These are phyloP conservation scores for Phataginus tetradactyla DNA, from an alignment of 2,797 vertebrate species.

Conservation along the genomic window DNA sequence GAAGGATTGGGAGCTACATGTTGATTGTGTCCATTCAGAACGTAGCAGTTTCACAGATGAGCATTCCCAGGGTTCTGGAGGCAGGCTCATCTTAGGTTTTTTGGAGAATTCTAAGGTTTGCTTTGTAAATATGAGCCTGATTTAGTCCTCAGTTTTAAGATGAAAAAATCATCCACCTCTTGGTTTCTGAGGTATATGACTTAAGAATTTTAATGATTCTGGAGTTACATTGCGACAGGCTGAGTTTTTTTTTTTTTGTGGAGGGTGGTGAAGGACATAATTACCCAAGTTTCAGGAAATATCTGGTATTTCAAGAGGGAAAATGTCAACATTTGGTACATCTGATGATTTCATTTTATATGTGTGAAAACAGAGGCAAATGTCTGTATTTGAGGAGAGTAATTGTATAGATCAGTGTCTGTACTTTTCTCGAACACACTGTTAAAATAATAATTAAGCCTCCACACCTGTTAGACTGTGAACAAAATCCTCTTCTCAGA, in stretches of 20 bases:
- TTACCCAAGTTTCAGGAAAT: conserved; percentile 75
- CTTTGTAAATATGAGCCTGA: conserved; percentile 52
- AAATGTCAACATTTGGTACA: conserved; percentile 77
- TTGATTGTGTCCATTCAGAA: conserved; percentile 66
- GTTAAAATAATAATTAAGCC: conserved; percentile 78
- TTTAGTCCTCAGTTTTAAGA: conserved; percentile 56
- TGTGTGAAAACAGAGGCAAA: conserved; percentile 80
- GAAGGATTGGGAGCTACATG: conserved; percentile 43
- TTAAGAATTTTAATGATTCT: conserved; percentile 75
- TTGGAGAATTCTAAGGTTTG: conserved; percentile 73
- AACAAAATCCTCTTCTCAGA: conserved; percentile 18
- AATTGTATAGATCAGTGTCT: conserved; percentile 75
- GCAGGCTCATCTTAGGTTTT: conserved; percentile 64
- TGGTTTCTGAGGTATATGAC: conserved; percentile 41
- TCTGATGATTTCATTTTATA: conserved; percentile 78
- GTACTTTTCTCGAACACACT: conserved; percentile 59
- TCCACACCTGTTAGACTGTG: conserved; percentile 61
- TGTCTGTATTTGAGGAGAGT: conserved; percentile 75
- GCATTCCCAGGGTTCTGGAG: background rate
- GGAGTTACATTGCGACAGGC: conserved; percentile 61
- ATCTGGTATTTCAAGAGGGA: conserved; percentile 77
- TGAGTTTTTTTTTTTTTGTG: background rate
- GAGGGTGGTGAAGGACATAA: conserved; percentile 69
- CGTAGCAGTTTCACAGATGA: conserved; percentile 59
- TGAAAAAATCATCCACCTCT: conserved; percentile 53